Percentiles rank a stretch among this genome's conserved stretches.
Conservation (phyloP, 2,888 invertebrate species). For the Ochlodes sylvanus region DNA sequence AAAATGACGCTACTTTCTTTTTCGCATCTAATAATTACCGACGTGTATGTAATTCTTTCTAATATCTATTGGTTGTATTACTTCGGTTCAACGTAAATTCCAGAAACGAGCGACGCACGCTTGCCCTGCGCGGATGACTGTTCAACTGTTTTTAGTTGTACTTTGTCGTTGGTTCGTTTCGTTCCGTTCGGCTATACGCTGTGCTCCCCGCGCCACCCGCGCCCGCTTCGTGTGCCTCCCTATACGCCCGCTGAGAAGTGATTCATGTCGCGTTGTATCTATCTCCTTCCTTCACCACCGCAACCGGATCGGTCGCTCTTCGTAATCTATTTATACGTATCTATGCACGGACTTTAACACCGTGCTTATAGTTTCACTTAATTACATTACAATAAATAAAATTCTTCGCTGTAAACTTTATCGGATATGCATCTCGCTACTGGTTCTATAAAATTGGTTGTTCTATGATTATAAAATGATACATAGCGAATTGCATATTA, state of each 20-base stretch:
- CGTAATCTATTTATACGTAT: constrained; percentile 83
- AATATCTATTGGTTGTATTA: constrained; percentile 59
- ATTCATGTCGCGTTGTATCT: constrained; percentile 85
- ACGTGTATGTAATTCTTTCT: constrained; percentile 57
- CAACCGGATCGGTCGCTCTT: constrained; percentile 84
- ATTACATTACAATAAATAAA: constrained; percentile 42
- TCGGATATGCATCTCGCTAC: not conserved
- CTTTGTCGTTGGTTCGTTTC: constrained; percentile 76
- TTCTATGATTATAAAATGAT: not conserved
- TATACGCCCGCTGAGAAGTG: constrained; percentile 79
- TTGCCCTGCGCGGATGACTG: constrained; percentile 76
- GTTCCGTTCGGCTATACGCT: constrained; percentile 66
- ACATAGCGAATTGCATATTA: not conserved
- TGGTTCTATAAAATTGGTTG: not conserved
- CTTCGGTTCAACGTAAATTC: constrained; percentile 53
- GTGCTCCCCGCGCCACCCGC: constrained; percentile 65
- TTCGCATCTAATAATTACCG: constrained; percentile 56
- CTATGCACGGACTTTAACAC: constrained; percentile 80
- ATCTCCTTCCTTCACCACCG: constrained; percentile 83
- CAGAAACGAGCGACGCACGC: constrained; percentile 66
- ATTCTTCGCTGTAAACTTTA: constrained; percentile 13
- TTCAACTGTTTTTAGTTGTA: constrained; percentile 77
- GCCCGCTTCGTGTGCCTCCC: constrained; percentile 64
- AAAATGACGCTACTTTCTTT: constrained; percentile 51
- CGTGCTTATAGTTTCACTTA: constrained; percentile 55